Conservation (phyloP, 2,113 vertebrate genomes). For the Corythaeola cristata region DNA sequence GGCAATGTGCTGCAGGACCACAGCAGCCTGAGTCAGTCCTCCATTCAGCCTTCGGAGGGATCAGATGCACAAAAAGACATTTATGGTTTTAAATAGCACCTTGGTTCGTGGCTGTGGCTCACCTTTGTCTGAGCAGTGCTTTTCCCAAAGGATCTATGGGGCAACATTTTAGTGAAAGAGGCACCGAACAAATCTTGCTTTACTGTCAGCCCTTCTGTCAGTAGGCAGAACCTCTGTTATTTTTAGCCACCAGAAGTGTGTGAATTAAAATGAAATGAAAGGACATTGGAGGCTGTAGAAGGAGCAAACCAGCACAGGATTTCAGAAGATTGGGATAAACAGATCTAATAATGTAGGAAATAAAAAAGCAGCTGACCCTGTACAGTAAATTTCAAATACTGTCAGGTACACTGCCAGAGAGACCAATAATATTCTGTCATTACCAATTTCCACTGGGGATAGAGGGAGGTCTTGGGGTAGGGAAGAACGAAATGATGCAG, state of each 20-base stretch:
- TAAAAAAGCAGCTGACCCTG: neutral
- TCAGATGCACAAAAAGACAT: neutral
- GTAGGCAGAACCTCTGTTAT: neutral
- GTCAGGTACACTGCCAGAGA: neutral
- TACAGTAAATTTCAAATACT: neutral
- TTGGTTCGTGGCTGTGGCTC: neutral
- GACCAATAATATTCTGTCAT: neutral
- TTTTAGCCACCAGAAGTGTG: neutral
- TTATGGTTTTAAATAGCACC: neutral
- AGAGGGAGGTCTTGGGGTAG: neutral
- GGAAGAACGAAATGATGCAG: neutral
- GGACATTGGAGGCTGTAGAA: neutral
- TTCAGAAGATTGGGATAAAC: neutral
- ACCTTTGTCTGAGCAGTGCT: neutral
- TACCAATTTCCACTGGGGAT: neutral
- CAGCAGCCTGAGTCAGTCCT: neutral
- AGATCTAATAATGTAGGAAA: neutral
- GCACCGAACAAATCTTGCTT: neutral
- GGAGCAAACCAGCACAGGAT: neutral
- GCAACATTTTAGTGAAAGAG: neutral
- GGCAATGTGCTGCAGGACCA: neutral
- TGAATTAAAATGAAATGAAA: constrained; percentile 2
- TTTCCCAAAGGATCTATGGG: neutral
- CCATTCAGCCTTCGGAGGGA: neutral
- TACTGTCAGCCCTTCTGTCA: neutral